Evolutionary conservation across 2,888 invertebrate genomes (phyloP).

Genomic region (Nycteola revayana): DNA sequence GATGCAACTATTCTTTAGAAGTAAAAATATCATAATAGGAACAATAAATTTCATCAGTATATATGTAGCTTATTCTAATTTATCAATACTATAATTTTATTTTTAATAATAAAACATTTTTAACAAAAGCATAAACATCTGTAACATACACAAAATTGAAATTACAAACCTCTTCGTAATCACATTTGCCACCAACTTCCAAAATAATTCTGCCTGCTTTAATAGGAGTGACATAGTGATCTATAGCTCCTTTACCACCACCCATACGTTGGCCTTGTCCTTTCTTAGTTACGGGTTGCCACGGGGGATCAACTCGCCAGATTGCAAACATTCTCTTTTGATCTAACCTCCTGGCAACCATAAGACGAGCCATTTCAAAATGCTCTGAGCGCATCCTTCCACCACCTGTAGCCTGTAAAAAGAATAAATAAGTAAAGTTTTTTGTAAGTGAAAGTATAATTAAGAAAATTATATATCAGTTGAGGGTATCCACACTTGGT

Average conservation of each 20-base stretch:
- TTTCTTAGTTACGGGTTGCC: constrained; percentile 96
- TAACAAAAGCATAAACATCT: no score
- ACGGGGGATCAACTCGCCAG: constrained; percentile 97
- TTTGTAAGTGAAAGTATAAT: no score
- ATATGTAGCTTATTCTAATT: no score
- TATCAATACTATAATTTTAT: no score
- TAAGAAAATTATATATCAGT: no score
- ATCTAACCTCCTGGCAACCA: constrained; percentile 90
- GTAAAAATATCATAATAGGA: no score
- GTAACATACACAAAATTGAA: no score
- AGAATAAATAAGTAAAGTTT: no score
- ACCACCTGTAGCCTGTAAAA: constrained; percentile 90
- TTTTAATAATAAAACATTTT: no score
- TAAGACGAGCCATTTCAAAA: constrained; percentile 93
- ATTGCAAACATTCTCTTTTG: constrained; percentile 93
- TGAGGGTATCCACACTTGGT: no score
- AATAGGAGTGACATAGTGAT: constrained; percentile 97
- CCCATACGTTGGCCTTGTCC: constrained; percentile 96
- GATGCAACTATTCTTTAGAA: no score
- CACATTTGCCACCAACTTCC: constrained; percentile 95
- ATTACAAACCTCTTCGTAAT: constrained; percentile 88
- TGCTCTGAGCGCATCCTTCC: constrained; percentile 91
- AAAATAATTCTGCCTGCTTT: constrained; percentile 95
- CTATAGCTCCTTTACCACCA: constrained; percentile 96
- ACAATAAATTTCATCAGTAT: no score